These are phyloP conservation scores for Anguilla japonica DNA, from an alignment of 2,113 vertebrate species.

Conservation along the genomic window DNA sequence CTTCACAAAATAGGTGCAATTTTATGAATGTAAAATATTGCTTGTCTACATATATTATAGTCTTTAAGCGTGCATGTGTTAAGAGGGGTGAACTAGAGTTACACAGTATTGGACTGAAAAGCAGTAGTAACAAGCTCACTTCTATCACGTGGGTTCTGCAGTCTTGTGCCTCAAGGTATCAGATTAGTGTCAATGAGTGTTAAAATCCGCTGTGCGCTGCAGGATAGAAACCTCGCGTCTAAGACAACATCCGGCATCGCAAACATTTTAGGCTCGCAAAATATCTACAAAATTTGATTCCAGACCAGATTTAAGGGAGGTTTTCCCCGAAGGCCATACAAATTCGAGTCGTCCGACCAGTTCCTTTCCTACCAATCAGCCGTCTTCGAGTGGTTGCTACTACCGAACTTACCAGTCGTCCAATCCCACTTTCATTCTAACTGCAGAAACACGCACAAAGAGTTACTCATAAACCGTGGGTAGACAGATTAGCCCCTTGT, in stretches of 20 bases:
- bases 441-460: neutral
- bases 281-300: neutral
- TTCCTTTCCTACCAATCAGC: neutral
- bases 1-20: neutral
- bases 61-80: neutral
- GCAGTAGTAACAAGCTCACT: neutral
- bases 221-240: neutral
- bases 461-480: neutral
- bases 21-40: neutral
- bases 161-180: constrained; percentile 10
- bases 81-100: neutral
- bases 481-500: no score
- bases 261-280: neutral
- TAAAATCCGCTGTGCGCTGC: constrained; percentile 20
- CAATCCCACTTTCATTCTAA: neutral
- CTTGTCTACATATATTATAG: neutral
- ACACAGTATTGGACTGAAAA: neutral
- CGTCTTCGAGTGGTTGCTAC: neutral
- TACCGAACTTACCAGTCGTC: neutral
- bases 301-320: neutral
- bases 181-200: constrained; percentile 29
- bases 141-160: constrained; percentile 21
- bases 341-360: neutral
- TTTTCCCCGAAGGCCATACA: neutral
- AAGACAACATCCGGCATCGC: neutral